Percentiles rank a stretch among this genome's conserved stretches.
Conservation (phyloP, 2,888 invertebrate species). For the Furcula furcula region DNA sequence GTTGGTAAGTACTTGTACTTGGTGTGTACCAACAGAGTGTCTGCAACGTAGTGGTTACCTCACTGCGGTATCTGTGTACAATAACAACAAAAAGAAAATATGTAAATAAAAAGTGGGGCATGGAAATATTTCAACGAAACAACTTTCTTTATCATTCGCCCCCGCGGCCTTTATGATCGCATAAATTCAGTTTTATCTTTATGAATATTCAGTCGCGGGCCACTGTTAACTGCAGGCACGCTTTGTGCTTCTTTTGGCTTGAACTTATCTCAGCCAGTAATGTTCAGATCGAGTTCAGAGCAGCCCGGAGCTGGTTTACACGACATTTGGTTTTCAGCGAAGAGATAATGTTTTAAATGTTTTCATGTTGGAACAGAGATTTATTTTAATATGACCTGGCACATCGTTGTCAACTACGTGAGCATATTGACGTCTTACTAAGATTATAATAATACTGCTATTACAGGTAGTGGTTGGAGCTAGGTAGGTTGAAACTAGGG, state of each 20-base stretch:
- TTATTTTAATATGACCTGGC: too few relatives aligned
- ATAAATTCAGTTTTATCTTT: constrained; percentile 72
- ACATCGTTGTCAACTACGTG: too few relatives aligned
- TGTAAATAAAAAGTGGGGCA: constrained; percentile 24
- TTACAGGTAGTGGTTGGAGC: too few relatives aligned
- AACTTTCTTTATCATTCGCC: constrained; percentile 54
- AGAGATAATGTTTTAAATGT: too few relatives aligned
- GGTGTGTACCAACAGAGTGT: too few relatives aligned
- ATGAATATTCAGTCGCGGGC: constrained; percentile 61
- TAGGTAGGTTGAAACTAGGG: too few relatives aligned
- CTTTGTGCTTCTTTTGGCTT: constrained; percentile 24
- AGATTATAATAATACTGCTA: too few relatives aligned
- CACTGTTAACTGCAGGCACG: constrained; percentile 32
- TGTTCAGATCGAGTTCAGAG: background rate
- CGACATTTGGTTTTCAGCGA: background rate
- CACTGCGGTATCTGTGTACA: too few relatives aligned
- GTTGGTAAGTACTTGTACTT: too few relatives aligned
- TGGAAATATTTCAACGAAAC: constrained; percentile 37
- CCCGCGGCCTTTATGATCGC: constrained; percentile 53
- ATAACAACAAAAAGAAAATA: constrained; percentile 6
- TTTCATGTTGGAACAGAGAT: too few relatives aligned
- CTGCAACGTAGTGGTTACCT: too few relatives aligned
- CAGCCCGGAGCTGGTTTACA: background rate
- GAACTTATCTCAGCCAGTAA: background rate
- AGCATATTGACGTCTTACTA: too few relatives aligned